Percentiles rank a stretch among this genome's conserved stretches.
These are phyloP conservation scores for Morelia viridis DNA, from an alignment of 2,797 vertebrate species.

Conservation along the genomic window DNA sequence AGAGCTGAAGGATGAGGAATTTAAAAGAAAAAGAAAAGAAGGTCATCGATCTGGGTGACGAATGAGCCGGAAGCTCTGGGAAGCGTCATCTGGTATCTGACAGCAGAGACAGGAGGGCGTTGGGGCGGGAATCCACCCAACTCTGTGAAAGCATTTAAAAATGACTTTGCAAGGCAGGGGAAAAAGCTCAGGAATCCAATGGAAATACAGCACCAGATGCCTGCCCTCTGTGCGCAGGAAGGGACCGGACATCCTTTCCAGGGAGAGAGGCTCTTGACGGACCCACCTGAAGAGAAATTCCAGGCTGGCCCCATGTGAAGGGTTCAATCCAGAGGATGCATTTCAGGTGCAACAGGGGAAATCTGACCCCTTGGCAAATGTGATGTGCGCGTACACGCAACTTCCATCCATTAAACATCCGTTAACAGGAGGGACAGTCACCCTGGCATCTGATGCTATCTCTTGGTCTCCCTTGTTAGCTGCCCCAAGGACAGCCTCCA, in stretches of 20 bases:
- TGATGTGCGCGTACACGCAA: background rate
- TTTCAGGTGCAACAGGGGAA: background rate
- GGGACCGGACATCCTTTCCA: background rate
- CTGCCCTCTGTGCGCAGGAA: fast-evolving
- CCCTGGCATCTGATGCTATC: too few relatives aligned
- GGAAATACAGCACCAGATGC: background rate
- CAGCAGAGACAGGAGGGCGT: constrained; percentile 14
- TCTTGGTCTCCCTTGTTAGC: too few relatives aligned
- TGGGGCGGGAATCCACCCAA: background rate
- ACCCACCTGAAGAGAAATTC: too few relatives aligned
- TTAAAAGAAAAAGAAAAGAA: too few relatives aligned
- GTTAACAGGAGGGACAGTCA: too few relatives aligned
- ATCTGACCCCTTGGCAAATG: background rate
- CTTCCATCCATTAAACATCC: too few relatives aligned
- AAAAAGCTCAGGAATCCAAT: background rate
- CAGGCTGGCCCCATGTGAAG: background rate
- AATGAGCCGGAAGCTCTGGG: constrained; percentile 13
- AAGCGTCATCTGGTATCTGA: constrained; percentile 14
- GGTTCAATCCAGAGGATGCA: background rate
- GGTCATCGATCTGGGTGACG: background rate
- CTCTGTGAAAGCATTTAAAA: constrained; percentile 6
- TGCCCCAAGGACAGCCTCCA: too few relatives aligned
- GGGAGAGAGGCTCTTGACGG: too few relatives aligned
- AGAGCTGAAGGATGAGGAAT: constrained; percentile 29
- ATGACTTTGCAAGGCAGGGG: constrained; percentile 44